These are phyloP conservation scores for Drosophila navojoa DNA, from an alignment of 1,140 invertebrate species.

Conservation along the genomic window DNA sequence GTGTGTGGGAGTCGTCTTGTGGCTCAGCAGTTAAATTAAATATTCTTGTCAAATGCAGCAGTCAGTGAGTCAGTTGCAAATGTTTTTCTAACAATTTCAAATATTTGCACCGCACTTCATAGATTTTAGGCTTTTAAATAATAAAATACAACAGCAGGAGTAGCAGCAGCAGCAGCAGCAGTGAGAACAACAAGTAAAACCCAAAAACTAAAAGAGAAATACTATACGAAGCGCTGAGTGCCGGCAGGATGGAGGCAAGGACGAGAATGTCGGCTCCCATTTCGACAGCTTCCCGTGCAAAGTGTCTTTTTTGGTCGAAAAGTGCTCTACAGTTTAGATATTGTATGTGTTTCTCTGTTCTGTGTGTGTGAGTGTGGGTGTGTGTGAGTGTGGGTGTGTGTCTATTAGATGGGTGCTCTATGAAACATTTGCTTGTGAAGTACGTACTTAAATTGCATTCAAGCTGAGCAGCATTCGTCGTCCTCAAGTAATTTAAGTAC, in stretches of 20 bases:
- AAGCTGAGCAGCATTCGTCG: conserved; percentile 60
- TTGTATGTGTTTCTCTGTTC: conserved; percentile 30
- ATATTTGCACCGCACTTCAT: conserved; percentile 81
- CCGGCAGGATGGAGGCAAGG: conserved; percentile 28
- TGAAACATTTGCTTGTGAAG: conserved; percentile 78
- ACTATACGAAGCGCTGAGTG: conserved; percentile 30
- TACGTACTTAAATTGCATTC: conserved; percentile 81
- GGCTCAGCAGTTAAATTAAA: conserved; percentile 69
- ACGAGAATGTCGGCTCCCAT: conserved; percentile 45
- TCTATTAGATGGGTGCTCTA: conserved; percentile 58
- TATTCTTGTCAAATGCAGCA: conserved; percentile 80
- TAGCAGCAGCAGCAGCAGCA: conserved; percentile 16
- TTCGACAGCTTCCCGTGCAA: conserved; percentile 50
- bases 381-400: conserved; percentile 55
- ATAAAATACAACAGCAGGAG: conserved; percentile 63
- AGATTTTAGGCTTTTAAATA: conserved; percentile 82
- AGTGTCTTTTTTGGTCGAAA: conserved; percentile 57
- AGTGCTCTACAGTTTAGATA: conserved; percentile 38
- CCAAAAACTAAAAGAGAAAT: conserved; percentile 37
- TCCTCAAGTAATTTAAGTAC: conserved; percentile 60
- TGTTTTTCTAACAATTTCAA: conserved; percentile 76
- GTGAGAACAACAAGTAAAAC: conserved; percentile 11
- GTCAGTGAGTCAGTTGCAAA: conserved; percentile 69
- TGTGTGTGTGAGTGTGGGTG: too few relatives aligned
- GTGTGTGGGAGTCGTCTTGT: conserved; percentile 36